Conservation (phyloP, 2,797 vertebrate species). For the Melanotaenia trifasciata region DNA sequence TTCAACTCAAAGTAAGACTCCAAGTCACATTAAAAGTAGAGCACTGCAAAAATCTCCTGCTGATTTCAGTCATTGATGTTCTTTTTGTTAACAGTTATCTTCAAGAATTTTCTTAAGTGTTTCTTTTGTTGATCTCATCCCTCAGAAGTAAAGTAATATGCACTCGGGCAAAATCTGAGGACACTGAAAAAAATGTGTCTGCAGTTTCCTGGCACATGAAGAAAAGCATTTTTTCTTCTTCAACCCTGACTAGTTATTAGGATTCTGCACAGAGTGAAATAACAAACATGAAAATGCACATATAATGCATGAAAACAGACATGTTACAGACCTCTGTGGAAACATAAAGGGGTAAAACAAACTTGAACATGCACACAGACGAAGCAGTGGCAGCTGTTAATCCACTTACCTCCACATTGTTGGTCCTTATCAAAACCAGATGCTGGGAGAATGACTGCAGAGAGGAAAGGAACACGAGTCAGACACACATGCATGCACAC, state of each 20-base stretch:
- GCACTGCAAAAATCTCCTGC: not conserved
- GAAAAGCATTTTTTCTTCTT: not conserved
- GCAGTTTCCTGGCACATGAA: not conserved
- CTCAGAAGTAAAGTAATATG: not conserved
- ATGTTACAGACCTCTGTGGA: constrained; percentile 44
- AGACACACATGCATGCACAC: constrained; percentile 52
- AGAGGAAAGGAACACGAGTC: constrained; percentile 76
- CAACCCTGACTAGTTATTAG: not conserved
- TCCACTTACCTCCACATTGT: constrained; percentile 92
- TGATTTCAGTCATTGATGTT: not conserved
- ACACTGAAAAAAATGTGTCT: not conserved
- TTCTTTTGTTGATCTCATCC: not conserved
- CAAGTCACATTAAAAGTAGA: not conserved
- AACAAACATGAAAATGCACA: constrained; percentile 40
- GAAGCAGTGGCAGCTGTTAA: constrained; percentile 59
- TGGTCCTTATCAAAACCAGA: constrained; percentile 94
- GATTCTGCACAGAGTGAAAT: not conserved
- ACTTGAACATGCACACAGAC: constrained; percentile 43
- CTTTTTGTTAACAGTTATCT: too few relatives aligned
- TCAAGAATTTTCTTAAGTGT: too few relatives aligned
- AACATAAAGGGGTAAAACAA: constrained; percentile 24
- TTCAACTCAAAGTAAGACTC: too few relatives aligned
- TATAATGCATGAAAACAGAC: constrained; percentile 52
- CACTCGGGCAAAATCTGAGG: not conserved
- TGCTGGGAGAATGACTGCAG: constrained; percentile 94